These are phyloP conservation scores for Drosophila pseudotalamancana DNA, from an alignment of 2,888 invertebrate species.

Conservation along the genomic window DNA sequence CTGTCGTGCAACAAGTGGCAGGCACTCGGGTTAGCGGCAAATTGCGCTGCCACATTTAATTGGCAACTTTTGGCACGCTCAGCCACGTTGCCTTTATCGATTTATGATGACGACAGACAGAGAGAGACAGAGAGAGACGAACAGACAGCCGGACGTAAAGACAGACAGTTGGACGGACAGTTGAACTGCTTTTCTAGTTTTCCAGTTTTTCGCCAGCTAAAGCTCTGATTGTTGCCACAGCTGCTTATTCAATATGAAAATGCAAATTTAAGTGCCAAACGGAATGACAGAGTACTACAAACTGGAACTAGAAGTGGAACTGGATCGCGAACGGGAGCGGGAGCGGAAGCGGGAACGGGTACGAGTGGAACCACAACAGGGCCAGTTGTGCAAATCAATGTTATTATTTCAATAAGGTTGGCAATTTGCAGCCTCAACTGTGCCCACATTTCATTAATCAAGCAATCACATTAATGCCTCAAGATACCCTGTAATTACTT, in stretches of 20 bases:
- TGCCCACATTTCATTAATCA: constrained; percentile 69
- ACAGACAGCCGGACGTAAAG: not conserved
- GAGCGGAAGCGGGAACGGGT: not conserved
- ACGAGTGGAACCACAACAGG: constrained; percentile 1
- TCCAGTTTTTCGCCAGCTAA: not conserved
- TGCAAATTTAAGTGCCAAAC: constrained; percentile 79
- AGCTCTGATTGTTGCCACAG: constrained; percentile 42
- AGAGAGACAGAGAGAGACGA: not conserved
- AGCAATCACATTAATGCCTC: not conserved
- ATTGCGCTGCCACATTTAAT: constrained; percentile 64
- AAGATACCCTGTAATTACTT: constrained; percentile 17
- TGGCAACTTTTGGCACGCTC: constrained; percentile 70
- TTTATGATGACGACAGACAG: constrained; percentile 53
- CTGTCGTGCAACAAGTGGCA: constrained; percentile 59
- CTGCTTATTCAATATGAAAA: constrained; percentile 52
- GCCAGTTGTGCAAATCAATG: constrained; percentile 63
- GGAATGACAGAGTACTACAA: constrained; percentile 36
- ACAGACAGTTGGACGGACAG: not conserved
- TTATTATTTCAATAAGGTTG: constrained; percentile 66
- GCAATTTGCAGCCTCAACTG: constrained; percentile 32
- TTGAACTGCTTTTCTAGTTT: constrained; percentile 34
- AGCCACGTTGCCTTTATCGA: constrained; percentile 55
- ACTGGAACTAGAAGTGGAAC: constrained; percentile 49
- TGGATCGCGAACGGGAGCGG: constrained; percentile 22
- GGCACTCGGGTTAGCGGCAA: constrained; percentile 25